Base-by-base conservation (phyloP, 37 sponge, comb jelly and placozoan genomes). In the Trichoplax adhaerens region DNA sequence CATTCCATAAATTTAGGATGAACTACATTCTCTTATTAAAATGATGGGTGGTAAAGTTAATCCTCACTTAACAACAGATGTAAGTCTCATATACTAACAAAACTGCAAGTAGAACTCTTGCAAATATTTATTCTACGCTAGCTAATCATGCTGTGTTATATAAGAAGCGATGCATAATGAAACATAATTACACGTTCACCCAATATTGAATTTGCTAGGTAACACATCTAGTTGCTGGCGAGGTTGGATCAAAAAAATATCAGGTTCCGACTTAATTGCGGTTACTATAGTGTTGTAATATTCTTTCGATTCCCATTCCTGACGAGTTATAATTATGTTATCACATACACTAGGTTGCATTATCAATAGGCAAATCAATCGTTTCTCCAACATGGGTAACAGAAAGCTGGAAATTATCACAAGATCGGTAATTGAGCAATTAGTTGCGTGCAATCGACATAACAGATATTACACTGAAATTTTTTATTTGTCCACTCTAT, bases 171-270 rank as follows among this genome's bases (percentile, higher is more conserved):
- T 29, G 29, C 29, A 29, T 29, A 29, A 29, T 29, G 29, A 29
- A 29, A 29, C 29, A 29, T 29, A 29, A 29, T 29, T 29, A 29
- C 29, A 29, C 29, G 29, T 29, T 29, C 29, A 29, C 29, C 29
- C 29, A 29, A 29, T 29, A 29, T 29, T 29, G 29, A 29, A 29
- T 29, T 29, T 29, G 29, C 29, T 58, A 80, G 84, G 79, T 79
- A 1, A 91, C 91, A 3, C 91, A 91, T 66, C 76, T 91, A 10
- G 68, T 91, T n/a, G 89, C 85, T 60, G 91, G 91, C 48, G 82
- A 83, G 65, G 91, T 91, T 8, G 80, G 84, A 10, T 89, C 83
- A 8, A 81, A 79, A 29, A 91, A 91, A 66, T 91, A 91, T 72
- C 74, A 83, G 29, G 88, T 77, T 55, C n/a, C 53, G 1, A 12